These are phyloP conservation scores for Candoia aspera DNA, from an alignment of 2,113 vertebrate species.

Conservation along the genomic window DNA sequence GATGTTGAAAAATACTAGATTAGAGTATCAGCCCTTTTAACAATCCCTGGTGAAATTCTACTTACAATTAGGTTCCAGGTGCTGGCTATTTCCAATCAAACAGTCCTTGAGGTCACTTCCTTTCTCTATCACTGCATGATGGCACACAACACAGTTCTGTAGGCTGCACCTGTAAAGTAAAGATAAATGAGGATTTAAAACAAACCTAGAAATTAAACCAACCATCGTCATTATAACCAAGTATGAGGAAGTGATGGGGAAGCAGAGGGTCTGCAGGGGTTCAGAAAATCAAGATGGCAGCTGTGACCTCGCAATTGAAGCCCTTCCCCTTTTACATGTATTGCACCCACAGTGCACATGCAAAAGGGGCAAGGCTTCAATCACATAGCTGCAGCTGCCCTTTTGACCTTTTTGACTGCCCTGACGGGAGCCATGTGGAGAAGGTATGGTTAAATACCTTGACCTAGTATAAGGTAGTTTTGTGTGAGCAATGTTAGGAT, in stretches of 20 bases:
- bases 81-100: constrained; percentile 88
- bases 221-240: too few relatives aligned
- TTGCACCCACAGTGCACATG: neutral
- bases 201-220: constrained; percentile 12
- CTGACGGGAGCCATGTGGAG: neutral
- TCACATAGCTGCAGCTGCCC: neutral
- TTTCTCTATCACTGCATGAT: constrained; percentile 86
- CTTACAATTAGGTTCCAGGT: constrained; percentile 88
- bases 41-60: neutral
- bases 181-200: constrained; percentile 33
- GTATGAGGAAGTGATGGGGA: neutral
- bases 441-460: neutral
- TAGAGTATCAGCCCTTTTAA: neutral
- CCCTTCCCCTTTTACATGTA: neutral
- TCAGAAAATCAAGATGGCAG: neutral
- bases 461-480: neutral
- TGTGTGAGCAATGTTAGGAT: constrained; percentile 4
- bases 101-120: constrained; percentile 94
- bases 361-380: neutral
- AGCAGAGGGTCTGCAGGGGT: neutral
- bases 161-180: constrained; percentile 85
- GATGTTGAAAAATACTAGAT: neutral
- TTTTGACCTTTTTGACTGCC: neutral
- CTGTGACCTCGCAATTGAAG: neutral
- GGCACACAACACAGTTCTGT: constrained; percentile 93